These are phyloP conservation scores for Aphodius granarius DNA, from an alignment of 2,888 invertebrate species.

Conservation along the genomic window DNA sequence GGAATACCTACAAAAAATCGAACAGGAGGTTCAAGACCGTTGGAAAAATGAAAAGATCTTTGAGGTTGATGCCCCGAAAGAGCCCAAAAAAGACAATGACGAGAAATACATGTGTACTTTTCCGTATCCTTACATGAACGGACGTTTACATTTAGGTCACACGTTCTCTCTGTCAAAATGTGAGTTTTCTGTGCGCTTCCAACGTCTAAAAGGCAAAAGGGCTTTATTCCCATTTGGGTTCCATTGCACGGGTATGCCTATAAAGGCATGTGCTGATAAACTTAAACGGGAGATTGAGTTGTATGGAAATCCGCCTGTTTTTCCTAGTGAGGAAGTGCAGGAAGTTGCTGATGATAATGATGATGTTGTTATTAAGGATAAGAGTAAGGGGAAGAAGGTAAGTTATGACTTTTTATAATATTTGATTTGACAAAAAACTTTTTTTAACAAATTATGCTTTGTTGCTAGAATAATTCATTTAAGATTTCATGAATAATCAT, in stretches of 20 bases:
- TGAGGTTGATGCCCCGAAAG: conserved; percentile 78
- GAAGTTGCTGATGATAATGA: conserved; percentile 57
- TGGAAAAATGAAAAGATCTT: conserved; percentile 83
- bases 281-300: conserved; percentile 88
- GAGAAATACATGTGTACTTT: conserved; percentile 94
- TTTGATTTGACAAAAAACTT: too few relatives aligned
- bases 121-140: conserved; percentile 99
- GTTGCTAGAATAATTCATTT: too few relatives aligned
- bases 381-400: conserved; percentile 88
- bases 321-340: conserved; percentile 67
- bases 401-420: conserved; percentile 11
- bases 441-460: too few relatives aligned
- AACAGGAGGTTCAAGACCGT: conserved; percentile 78
- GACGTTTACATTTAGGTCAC: conserved; percentile 95
- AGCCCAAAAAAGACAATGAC: conserved; percentile 58
- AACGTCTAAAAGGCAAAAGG: conserved; percentile 87
- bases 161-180: conserved; percentile 96
- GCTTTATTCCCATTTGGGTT: conserved; percentile 97
- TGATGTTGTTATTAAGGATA: conserved; percentile 71
- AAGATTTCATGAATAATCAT: too few relatives aligned
- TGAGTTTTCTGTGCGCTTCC: conserved; percentile 93
- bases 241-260: conserved; percentile 99
- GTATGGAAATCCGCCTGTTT: conserved; percentile 90
- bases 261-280: conserved; percentile 98
- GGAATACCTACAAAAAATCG: conserved; percentile 87